Evolutionary conservation across 2,888 invertebrate genomes (phyloP).

Genomic region (Hyppa rectilinea): DNA sequence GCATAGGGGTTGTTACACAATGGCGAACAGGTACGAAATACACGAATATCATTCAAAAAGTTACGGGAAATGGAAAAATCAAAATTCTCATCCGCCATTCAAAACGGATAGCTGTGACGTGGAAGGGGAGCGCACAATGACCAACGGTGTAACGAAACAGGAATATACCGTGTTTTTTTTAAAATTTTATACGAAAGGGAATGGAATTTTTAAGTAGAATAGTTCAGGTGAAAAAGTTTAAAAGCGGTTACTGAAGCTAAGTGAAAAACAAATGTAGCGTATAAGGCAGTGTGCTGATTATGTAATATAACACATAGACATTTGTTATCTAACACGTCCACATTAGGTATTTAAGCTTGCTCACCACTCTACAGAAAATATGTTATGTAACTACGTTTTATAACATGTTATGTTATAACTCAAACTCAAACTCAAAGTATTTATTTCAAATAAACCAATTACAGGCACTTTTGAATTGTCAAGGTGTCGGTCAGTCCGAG

Average conservation of each 20-base stretch:
- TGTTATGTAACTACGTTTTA: no score
- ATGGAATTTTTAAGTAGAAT: constrained; percentile 42
- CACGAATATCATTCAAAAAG: constrained; percentile 78
- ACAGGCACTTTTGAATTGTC: no score
- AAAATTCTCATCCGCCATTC: constrained; percentile 80
- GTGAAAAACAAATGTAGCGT: no score
- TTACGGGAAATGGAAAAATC: constrained; percentile 87
- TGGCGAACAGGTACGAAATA: constrained; percentile 71
- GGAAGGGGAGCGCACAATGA: constrained; percentile 68
- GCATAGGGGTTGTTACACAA: constrained; percentile 77
- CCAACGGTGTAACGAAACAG: constrained; percentile 59
- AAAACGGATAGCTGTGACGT: constrained; percentile 75
- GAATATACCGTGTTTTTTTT: constrained; percentile 42
- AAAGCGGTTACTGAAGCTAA: background rate
- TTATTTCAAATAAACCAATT: no score
- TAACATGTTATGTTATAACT: no score
- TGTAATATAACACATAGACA: no score
- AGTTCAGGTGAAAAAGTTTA: constrained; percentile 14
- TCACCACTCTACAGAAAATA: no score
- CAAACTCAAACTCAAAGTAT: no score
- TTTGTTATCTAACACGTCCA: no score
- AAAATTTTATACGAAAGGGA: constrained; percentile 27
- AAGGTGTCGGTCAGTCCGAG: no score
- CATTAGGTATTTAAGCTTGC: no score
- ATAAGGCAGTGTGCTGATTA: no score